Evolutionary conservation across 2,888 invertebrate species (phyloP).

Genomic region (Agrochola circellaris): DNA sequence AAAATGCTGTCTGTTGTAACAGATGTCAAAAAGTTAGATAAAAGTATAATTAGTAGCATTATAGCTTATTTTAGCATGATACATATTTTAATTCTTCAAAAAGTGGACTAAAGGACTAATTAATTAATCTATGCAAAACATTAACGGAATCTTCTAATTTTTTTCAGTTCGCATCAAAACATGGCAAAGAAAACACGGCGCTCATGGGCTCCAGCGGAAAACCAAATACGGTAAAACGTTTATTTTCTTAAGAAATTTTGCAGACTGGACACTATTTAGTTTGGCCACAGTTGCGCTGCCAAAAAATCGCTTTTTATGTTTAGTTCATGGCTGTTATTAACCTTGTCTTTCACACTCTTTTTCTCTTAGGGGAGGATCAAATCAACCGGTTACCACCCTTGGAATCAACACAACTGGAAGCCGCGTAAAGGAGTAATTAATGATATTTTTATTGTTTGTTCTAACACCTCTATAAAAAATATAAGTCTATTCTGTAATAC

Average conservation of each 20-base stretch:
- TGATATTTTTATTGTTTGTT: conserved; percentile 35
- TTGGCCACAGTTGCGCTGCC: conserved; percentile 37
- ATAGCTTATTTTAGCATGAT: no score
- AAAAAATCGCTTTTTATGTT: conserved; percentile 40
- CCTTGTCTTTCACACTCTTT: conserved; percentile 48
- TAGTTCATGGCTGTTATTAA: conserved; percentile 26
- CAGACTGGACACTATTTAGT: conserved; percentile 19
- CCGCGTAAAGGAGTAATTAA: conserved; percentile 59
- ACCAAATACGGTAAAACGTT: conserved; percentile 45
- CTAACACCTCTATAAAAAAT: conserved; percentile 11
- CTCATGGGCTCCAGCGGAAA: conserved; percentile 1
- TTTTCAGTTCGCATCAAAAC: conserved; percentile 48
- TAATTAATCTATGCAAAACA: neutral
- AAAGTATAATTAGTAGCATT: neutral
- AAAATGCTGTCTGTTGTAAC: neutral
- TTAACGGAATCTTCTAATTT: neutral
- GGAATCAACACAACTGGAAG: conserved; percentile 64
- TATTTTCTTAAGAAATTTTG: neutral
- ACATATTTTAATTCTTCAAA: neutral
- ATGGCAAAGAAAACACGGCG: conserved; percentile 18
- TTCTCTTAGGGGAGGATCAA: conserved; percentile 52
- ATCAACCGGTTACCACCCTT: conserved; percentile 36
- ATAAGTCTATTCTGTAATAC: neutral
- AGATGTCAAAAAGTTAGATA: neutral
- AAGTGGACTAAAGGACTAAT: neutral